Percentiles rank a stretch among this genome's conserved stretches.
Evolutionary conservation across 2,113 vertebrate genomes (phyloP).

Genomic region (Petaurus breviceps): DNA sequence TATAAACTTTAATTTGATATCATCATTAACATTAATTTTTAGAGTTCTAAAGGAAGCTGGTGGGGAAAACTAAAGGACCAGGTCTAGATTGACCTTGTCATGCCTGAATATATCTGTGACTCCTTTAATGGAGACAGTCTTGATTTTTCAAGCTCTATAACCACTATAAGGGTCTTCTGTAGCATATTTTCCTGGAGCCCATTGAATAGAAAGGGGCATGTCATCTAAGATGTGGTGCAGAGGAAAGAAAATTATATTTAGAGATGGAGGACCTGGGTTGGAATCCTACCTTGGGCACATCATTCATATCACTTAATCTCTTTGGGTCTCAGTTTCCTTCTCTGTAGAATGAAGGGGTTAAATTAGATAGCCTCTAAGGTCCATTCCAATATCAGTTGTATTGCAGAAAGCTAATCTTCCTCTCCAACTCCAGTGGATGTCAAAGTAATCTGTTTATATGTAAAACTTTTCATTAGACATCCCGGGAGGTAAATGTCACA

Average conservation of each 20-base stretch:
- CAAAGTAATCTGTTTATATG: constrained; percentile 62
- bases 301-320: not conserved
- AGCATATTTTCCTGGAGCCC: constrained; percentile 58
- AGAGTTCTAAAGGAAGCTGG: constrained; percentile 41
- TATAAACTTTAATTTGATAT: not conserved
- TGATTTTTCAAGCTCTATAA: constrained; percentile 58
- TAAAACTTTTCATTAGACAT: constrained; percentile 57
- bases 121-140: constrained; percentile 20
- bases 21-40: constrained; percentile 4
- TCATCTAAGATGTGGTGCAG: constrained; percentile 29
- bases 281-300: not conserved
- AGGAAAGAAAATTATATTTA: not conserved
- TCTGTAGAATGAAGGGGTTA: not conserved
- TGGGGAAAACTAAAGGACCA: not conserved
- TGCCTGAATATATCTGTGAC: constrained; percentile 40
- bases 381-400: not conserved
- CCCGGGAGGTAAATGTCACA: constrained; percentile 54
- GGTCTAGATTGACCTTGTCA: constrained; percentile 32
- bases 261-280: not conserved
- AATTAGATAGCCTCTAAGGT: not conserved
- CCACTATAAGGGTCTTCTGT: constrained; percentile 50
- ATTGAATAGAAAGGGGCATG: constrained; percentile 51
- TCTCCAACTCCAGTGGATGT: constrained; percentile 33
- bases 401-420: constrained; percentile 27
- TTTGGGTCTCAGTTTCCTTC: not conserved